Evolutionary conservation across 2,888 invertebrate species (phyloP).

Genomic region (Xestia sexstrigata): DNA sequence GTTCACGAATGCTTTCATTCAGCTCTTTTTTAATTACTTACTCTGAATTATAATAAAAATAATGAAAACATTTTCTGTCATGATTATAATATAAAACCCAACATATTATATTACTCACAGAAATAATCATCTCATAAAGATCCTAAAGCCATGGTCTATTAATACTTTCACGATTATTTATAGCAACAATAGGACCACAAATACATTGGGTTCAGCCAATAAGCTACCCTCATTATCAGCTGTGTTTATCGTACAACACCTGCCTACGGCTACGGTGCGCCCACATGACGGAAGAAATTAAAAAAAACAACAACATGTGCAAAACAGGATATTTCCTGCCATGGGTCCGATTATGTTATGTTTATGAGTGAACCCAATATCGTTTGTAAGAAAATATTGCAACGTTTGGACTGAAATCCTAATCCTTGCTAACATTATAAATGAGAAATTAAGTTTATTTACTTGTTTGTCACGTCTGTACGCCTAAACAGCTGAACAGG

Average conservation of each 20-base stretch:
- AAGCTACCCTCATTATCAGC: constrained; percentile 55
- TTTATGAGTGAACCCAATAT: background rate
- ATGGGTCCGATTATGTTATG: constrained; percentile 26
- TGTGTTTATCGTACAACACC: constrained; percentile 61
- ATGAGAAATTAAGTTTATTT: background rate
- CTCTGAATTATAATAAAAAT: background rate
- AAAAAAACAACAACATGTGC: constrained; percentile 63
- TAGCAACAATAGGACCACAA: constrained; percentile 12
- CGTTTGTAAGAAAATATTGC: background rate
- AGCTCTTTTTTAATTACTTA: constrained; percentile 17
- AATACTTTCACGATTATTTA: constrained; percentile 10
- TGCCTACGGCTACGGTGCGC: constrained; percentile 36
- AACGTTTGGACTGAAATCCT: background rate
- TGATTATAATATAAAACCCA: background rate
- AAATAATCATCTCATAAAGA: constrained; percentile 2
- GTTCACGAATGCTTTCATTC: constrained; percentile 17
- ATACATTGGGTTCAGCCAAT: constrained; percentile 32
- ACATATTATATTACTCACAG: background rate
- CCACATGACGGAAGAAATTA: constrained; percentile 58
- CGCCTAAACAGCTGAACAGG: background rate
- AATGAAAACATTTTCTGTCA: constrained; percentile 1
- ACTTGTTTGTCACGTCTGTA: background rate
- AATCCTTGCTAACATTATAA: background rate
- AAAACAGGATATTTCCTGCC: constrained; percentile 61
- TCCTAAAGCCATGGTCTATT: background rate